Conservation (phyloP, 2,797 vertebrate species). For the Ctenosaura bakeri region DNA sequence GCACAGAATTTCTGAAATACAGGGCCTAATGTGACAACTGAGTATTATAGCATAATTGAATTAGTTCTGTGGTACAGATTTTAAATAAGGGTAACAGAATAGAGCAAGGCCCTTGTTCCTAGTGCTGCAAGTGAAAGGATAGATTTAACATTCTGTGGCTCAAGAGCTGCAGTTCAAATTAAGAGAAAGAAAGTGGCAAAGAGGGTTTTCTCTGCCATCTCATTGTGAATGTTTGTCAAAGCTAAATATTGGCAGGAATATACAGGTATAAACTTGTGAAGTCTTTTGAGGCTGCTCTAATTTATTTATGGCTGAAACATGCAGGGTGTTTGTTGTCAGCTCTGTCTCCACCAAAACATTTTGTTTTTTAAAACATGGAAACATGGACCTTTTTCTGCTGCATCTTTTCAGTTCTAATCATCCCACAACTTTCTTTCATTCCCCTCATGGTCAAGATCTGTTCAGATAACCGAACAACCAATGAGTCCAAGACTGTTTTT, state of each 20-base stretch:
- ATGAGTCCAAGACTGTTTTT: neutral
- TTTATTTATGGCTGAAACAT: neutral
- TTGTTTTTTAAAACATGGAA: neutral
- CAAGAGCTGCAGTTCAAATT: slow-evolving; percentile 4
- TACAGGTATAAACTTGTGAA: slow-evolving; percentile 6
- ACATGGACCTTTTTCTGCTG: neutral
- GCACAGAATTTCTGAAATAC: slow-evolving; percentile 39
- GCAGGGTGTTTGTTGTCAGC: neutral
- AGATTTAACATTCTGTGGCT: slow-evolving; percentile 11
- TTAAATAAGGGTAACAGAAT: slow-evolving; percentile 47
- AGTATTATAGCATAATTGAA: slow-evolving; percentile 50
- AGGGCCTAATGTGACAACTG: slow-evolving; percentile 35
- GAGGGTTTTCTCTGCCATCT: slow-evolving; percentile 18
- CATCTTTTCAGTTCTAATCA: neutral
- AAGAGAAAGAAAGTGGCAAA: slow-evolving; percentile 6
- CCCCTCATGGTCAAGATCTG: neutral
- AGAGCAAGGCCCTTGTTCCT: slow-evolving; percentile 43
- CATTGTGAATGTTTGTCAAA: slow-evolving; percentile 25
- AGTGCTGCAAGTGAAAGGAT: slow-evolving; percentile 14
- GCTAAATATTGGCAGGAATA: neutral
- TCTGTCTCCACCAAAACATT: neutral
- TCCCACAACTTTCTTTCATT: neutral
- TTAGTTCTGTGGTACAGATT: slow-evolving; percentile 51
- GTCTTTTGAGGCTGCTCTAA: slow-evolving; percentile 13
- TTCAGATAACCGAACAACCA: neutral